A percentile compares a stretch with the other conserved stretches of the same genome.
Evolutionary conservation across 92 coral and sea anemone species (phyloP).

Genomic region (Plumapathes pennacea): DNA sequence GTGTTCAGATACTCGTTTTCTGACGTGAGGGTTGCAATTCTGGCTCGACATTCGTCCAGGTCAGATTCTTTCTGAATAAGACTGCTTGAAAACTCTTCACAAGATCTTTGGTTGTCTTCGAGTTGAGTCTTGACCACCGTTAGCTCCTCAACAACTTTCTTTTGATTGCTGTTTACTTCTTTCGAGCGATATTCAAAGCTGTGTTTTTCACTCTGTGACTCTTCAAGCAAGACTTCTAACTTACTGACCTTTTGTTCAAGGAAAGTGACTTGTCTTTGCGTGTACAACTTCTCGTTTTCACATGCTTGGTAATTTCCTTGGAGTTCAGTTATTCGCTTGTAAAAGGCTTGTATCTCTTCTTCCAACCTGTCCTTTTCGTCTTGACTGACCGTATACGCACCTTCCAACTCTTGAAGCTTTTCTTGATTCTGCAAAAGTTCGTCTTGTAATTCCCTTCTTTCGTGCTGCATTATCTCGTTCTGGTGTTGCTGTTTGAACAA

Average conservation of each 20-base stretch:
- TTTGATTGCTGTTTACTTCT: constrained; percentile 59
- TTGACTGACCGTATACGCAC: constrained; percentile 53
- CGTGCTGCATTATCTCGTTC: constrained; percentile 71
- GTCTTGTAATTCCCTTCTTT: constrained; percentile 82
- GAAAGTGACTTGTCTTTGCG: constrained; percentile 78
- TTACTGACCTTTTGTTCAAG: constrained; percentile 77
- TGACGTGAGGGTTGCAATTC: constrained; percentile 45
- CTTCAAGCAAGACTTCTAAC: constrained; percentile 62
- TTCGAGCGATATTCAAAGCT: constrained; percentile 62
- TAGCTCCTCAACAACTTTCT: constrained; percentile 70
- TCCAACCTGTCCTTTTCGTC: constrained; percentile 81
- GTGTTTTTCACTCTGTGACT: constrained; percentile 63
- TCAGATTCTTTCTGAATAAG: constrained; percentile 45
- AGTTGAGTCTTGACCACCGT: constrained; percentile 69
- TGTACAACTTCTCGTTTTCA: constrained; percentile 85
- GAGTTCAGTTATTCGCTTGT: constrained; percentile 82
- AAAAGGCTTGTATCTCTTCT: constrained; percentile 85
- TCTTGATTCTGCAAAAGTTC: constrained; percentile 74
- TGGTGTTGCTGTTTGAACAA: constrained; percentile 72
- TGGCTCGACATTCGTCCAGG: constrained; percentile 65
- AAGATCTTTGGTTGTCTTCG: constrained; percentile 68
- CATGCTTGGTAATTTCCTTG: constrained; percentile 77
- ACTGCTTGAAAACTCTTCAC: constrained; percentile 31
- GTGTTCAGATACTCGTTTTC: constrained; percentile 62
- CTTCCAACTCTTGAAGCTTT: constrained; percentile 85